Conservation (phyloP, 2,888 invertebrate genomes). For the Chloroclystis v-ata region DNA sequence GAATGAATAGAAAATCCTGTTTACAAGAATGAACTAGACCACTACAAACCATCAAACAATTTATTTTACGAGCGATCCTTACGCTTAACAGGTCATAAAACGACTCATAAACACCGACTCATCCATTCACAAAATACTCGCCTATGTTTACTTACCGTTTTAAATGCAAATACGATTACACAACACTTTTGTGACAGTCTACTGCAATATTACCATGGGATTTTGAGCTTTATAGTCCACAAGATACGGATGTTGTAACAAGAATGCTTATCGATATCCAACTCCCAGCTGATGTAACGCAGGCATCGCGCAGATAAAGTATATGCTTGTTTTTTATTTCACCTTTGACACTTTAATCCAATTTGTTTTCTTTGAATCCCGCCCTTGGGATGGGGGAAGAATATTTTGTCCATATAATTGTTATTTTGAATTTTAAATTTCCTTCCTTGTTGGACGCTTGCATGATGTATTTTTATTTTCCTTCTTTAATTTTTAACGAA, state of each 20-base stretch:
- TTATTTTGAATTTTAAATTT: conserved; percentile 66
- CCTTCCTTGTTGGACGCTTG: conserved; percentile 37
- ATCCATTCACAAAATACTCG: conserved; percentile 68
- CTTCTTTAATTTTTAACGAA: conserved; percentile 29
- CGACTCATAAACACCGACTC: conserved; percentile 66
- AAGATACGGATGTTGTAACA: conserved; percentile 19
- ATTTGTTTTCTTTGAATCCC: conserved; percentile 70
- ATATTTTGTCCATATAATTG: conserved; percentile 68
- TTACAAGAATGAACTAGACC: conserved; percentile 39
- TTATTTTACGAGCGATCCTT: conserved; percentile 72
- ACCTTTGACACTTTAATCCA: conserved; percentile 78
- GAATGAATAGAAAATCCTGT: conserved; percentile 39
- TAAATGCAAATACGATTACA: conserved; percentile 72
- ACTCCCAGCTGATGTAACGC: conserved; percentile 52
- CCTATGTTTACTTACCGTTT: conserved; percentile 70
- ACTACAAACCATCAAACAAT: conserved; percentile 54
- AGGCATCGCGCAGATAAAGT: conserved; percentile 63
- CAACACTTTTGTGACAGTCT: conserved; percentile 50
- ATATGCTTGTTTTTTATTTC: conserved; percentile 71
- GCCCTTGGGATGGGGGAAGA: conserved; percentile 69
- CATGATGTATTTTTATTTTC: conserved; percentile 22
- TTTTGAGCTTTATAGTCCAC: conserved; percentile 39
- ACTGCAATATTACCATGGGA: conserved; percentile 34
- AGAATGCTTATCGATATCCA: conserved; percentile 18
- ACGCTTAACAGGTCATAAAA: conserved; percentile 74